Conservation (phyloP, 2,888 invertebrate species). For the Dinocampus coccinellae region DNA sequence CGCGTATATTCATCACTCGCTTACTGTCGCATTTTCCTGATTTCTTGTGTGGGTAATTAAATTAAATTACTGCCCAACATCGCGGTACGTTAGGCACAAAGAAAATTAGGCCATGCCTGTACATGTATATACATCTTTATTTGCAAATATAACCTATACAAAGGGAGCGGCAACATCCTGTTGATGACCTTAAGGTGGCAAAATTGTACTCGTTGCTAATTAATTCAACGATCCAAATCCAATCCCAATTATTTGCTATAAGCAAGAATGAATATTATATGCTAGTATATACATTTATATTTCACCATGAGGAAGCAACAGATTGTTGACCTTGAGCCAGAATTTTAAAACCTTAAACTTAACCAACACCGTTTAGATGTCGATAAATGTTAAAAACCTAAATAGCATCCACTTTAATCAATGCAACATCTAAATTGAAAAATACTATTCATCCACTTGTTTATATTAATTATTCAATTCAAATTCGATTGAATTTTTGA, state of each 20-base stretch:
- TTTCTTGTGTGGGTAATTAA: slow-evolving; percentile 48
- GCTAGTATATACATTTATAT: neutral
- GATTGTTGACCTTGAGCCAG: neutral
- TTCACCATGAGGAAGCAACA: neutral
- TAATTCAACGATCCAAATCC: neutral
- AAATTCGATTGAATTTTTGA: too few relatives aligned
- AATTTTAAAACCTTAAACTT: slow-evolving; percentile 9
- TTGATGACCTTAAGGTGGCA: slow-evolving; percentile 11
- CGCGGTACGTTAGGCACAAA: slow-evolving; percentile 14
- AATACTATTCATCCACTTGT: neutral
- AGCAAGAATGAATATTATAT: neutral
- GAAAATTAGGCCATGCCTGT: slow-evolving; percentile 26
- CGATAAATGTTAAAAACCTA: neutral
- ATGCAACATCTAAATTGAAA: neutral
- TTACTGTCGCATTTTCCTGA: slow-evolving; percentile 38
- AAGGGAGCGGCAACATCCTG: slow-evolving; percentile 13
- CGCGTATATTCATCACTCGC: slow-evolving; percentile 31
- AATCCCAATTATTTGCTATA: neutral
- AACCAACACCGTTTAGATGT: neutral
- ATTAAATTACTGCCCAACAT: slow-evolving; percentile 48
- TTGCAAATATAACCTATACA: neutral
- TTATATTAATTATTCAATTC: neutral
- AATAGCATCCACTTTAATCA: neutral
- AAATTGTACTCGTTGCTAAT: neutral
- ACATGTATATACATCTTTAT: neutral